A percentile compares a stretch with the other conserved stretches of the same genome.
These are phyloP conservation scores for Frankliniella intonsa DNA, from an alignment of 2,888 invertebrate genomes.

Conservation along the genomic window DNA sequence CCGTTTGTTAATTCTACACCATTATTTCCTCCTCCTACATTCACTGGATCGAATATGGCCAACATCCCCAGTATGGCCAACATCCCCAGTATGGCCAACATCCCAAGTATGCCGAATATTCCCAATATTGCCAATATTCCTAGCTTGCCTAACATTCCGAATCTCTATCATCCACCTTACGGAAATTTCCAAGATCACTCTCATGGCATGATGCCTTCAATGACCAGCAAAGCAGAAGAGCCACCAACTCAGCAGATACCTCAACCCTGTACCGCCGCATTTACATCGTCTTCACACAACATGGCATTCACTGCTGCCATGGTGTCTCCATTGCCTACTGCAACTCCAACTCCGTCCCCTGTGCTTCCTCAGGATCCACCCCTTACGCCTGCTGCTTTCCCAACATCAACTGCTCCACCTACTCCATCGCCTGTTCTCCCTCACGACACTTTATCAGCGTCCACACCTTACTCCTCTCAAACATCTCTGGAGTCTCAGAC, in stretches of 20 bases:
- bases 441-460: slow-evolving; percentile 31
- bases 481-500: slow-evolving; percentile 27
- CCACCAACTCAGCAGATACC: slow-evolving; percentile 50
- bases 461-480: slow-evolving; percentile 33
- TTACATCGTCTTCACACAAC: slow-evolving; percentile 76
- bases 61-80: slow-evolving; percentile 32
- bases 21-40: slow-evolving; percentile 54
- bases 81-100: slow-evolving; percentile 31
- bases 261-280: slow-evolving; percentile 66
- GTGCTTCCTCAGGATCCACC: slow-evolving; percentile 41
- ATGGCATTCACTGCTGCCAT: slow-evolving; percentile 75
- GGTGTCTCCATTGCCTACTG: slow-evolving; percentile 57
- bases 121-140: neutral
- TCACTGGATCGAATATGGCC: slow-evolving; percentile 48
- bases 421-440: slow-evolving; percentile 32
- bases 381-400: slow-evolving; percentile 36
- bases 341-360: slow-evolving; percentile 50
- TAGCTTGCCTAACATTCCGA: too few species aligned
- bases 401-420: slow-evolving; percentile 32
- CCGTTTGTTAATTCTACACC: slow-evolving; percentile 58
- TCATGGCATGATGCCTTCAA: slow-evolving; percentile 51
- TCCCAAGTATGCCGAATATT: neutral
- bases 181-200: slow-evolving; percentile 32
- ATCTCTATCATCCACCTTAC: neutral
- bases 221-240: slow-evolving; percentile 52